Conservation (phyloP, 1,140 invertebrate genomes). For the Drosophila repleta region DNA sequence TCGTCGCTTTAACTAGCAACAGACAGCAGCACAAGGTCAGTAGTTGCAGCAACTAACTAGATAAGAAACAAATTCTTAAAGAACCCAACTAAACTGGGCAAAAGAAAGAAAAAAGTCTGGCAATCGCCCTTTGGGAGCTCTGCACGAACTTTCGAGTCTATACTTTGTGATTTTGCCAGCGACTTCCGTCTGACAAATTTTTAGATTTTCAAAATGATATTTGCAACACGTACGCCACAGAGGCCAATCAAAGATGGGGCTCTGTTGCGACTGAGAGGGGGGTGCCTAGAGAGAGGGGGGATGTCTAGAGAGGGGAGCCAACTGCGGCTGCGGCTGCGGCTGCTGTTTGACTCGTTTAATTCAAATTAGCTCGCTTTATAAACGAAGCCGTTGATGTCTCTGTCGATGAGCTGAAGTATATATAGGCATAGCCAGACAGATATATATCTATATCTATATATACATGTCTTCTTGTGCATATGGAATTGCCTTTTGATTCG, state of each 20-base stretch:
- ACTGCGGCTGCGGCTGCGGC: neutral
- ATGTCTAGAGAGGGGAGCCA: neutral
- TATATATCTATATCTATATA: neutral
- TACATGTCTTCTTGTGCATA: constrained; percentile 19
- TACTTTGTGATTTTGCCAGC: neutral
- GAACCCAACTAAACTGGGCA: too few relatives aligned
- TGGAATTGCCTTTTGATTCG: constrained; percentile 20
- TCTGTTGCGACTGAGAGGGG: neutral
- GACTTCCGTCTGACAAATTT: constrained; percentile 38
- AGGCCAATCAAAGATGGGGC: neutral
- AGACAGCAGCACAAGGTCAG: constrained; percentile 15
- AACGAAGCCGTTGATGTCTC: constrained; percentile 43
- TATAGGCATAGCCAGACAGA: neutral
- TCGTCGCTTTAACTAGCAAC: neutral
- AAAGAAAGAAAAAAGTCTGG: neutral
- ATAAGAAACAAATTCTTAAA: constrained; percentile 4
- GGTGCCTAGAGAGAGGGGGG: neutral
- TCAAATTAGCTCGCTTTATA: constrained; percentile 48
- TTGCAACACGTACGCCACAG: constrained; percentile 38
- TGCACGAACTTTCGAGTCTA: constrained; percentile 26
- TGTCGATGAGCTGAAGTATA: constrained; percentile 18
- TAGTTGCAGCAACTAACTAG: neutral
- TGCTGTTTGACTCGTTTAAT: constrained; percentile 21
- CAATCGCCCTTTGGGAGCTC: constrained; percentile 29
- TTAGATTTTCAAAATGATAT: constrained; percentile 42